phyloP scores from a whole-genome alignment of 1,140 invertebrate species.

The Macrocentrus cingulum region DNA sequence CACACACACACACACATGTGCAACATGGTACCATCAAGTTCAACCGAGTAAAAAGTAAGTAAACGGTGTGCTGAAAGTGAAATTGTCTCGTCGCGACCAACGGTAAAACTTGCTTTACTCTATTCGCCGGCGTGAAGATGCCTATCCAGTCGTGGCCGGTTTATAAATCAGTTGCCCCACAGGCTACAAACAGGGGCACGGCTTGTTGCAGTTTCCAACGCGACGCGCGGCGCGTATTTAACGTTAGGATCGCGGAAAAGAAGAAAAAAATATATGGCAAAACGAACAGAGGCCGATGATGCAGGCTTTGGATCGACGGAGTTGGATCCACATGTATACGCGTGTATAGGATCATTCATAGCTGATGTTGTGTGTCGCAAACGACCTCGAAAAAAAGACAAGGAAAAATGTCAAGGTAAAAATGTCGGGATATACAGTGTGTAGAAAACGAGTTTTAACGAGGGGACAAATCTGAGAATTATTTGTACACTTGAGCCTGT shows the following conservation, averaged over 20 bases:
- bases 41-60: too few relatives aligned
- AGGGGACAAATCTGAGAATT: neutral
- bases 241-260: too few relatives aligned
- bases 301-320: too few relatives aligned
- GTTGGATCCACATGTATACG: too few relatives aligned
- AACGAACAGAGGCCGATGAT: neutral
- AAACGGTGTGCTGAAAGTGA: slow-evolving; percentile 26
- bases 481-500: neutral
- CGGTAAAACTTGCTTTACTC: slow-evolving; percentile 12
- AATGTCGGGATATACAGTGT: slow-evolving; percentile 7
- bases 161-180: slow-evolving; percentile 21
- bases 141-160: neutral
- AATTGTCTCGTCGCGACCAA: slow-evolving; percentile 24
- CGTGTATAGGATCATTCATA: too few relatives aligned
- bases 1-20: too few relatives aligned
- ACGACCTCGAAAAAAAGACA: neutral
- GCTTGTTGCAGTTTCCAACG: slow-evolving; percentile 8
- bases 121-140: slow-evolving; percentile 1
- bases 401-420: slow-evolving; percentile 11
- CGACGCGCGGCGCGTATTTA: too few relatives aligned
- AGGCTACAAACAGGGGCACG: slow-evolving; percentile 12
- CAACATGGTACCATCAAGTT: too few relatives aligned
- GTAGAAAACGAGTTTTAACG: slow-evolving; percentile 21
- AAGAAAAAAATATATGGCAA: slow-evolving; percentile 8
- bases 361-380: slow-evolving; percentile 2